A percentile compares a stretch with the other conserved stretches of the same genome.
Conservation (phyloP, 2,797 vertebrate genomes). For the Malurus splendens region DNA sequence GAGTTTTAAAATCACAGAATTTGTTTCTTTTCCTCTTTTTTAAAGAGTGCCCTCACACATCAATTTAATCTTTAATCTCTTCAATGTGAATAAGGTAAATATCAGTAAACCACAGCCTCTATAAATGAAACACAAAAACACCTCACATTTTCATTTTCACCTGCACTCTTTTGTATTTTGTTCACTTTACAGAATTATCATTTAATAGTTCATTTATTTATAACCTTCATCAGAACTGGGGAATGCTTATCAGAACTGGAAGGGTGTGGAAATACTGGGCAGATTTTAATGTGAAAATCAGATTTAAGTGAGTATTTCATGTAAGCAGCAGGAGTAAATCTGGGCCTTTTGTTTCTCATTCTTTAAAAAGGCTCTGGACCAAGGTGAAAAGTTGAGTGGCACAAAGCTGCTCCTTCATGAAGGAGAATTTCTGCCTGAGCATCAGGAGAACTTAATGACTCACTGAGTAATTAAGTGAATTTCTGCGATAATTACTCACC, state of each 20-base stretch:
- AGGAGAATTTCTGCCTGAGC: neutral
- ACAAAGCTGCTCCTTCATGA: neutral
- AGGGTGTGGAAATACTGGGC: neutral
- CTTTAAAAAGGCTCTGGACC: neutral
- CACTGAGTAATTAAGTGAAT: slow-evolving; percentile 15
- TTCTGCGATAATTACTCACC: neutral
- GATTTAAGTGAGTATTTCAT: neutral
- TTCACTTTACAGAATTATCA: neutral
- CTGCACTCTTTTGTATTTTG: neutral
- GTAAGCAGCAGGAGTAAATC: neutral
- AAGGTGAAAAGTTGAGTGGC: neutral
- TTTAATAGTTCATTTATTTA: neutral
- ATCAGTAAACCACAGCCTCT: neutral
- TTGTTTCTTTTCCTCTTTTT: neutral
- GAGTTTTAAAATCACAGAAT: neutral
- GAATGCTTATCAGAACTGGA: neutral
- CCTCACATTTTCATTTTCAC: neutral
- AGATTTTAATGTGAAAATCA: neutral
- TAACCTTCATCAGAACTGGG: neutral
- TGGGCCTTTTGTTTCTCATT: neutral
- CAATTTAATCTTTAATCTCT: neutral
- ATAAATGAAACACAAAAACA: neutral
- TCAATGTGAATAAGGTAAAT: neutral
- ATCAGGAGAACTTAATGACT: neutral
- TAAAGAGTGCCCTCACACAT: neutral